A percentile compares a stretch with the other conserved stretches of the same genome.
Evolutionary conservation across 2,113 vertebrate genomes (phyloP).

Genomic region (Hoplias malabaricus): DNA sequence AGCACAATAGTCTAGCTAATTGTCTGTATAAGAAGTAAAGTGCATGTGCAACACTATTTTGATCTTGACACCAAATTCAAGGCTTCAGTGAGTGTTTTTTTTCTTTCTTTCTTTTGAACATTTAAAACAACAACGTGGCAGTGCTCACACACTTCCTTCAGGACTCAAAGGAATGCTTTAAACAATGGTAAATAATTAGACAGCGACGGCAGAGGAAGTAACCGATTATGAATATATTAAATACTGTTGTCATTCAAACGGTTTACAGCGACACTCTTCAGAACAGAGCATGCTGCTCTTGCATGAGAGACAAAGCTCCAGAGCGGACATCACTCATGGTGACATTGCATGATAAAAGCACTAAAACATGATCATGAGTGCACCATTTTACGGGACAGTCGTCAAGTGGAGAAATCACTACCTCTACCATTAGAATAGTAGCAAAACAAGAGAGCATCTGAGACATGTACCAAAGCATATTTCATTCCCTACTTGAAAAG

Average conservation of each 20-base stretch:
- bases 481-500: slow-evolving; percentile 54
- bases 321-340: slow-evolving; percentile 59
- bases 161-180: slow-evolving; percentile 72
- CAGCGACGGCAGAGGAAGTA: slow-evolving; percentile 58
- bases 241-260: slow-evolving; percentile 67
- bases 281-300: slow-evolving; percentile 62
- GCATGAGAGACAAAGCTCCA: slow-evolving; percentile 40
- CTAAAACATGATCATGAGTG: slow-evolving; percentile 77
- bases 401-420: slow-evolving; percentile 79
- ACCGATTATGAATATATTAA: slow-evolving; percentile 67
- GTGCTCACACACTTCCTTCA: slow-evolving; percentile 57
- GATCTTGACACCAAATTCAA: slow-evolving; percentile 59
- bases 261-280: slow-evolving; percentile 62
- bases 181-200: slow-evolving; percentile 68
- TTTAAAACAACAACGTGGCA: slow-evolving; percentile 51
- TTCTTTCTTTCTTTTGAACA: too few relatives aligned
- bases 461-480: slow-evolving; percentile 62
- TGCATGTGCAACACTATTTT: slow-evolving; percentile 73
- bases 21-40: slow-evolving; percentile 63
- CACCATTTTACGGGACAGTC: slow-evolving; percentile 74
- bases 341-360: slow-evolving; percentile 77
- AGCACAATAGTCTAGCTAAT: slow-evolving; percentile 27
- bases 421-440: slow-evolving; percentile 72
- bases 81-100: slow-evolving; percentile 55
- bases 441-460: slow-evolving; percentile 46